Conservation (phyloP, 2,888 invertebrate genomes). For the Emesis furor region DNA sequence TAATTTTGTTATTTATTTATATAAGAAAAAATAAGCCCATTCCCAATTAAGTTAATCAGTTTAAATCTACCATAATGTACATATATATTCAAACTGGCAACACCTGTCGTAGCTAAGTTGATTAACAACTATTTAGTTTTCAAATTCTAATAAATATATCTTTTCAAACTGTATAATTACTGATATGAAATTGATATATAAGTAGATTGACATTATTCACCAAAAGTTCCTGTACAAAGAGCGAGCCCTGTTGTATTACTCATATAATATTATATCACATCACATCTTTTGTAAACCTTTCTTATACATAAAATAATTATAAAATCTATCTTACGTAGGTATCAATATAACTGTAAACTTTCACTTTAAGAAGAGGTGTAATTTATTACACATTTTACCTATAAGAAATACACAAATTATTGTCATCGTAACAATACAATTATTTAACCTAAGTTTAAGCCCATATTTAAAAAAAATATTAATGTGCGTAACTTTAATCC, state of each 20-base stretch:
- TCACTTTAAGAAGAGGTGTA: slow-evolving; percentile 11
- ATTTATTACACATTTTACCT: not conserved
- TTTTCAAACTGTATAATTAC: slow-evolving; percentile 81
- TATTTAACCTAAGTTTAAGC: not conserved
- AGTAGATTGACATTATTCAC: slow-evolving; percentile 89
- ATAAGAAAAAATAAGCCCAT: too few relatives aligned
- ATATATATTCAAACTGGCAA: slow-evolving; percentile 24
- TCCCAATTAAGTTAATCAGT: too few relatives aligned
- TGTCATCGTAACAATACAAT: slow-evolving; percentile 57
- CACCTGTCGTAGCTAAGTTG: slow-evolving; percentile 25
- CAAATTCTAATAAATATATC: slow-evolving; percentile 81
- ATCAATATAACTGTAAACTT: slow-evolving; percentile 6
- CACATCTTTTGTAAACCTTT: slow-evolving; percentile 27
- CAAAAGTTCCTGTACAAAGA: slow-evolving; percentile 83
- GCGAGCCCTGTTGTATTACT: slow-evolving; percentile 76
- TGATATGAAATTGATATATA: slow-evolving; percentile 91
- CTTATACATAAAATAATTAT: slow-evolving; percentile 26
- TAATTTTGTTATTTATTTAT: too few relatives aligned
- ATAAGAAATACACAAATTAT: slow-evolving; percentile 64
- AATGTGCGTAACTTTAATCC: too few relatives aligned
- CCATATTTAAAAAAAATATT: not conserved
- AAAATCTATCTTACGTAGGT: slow-evolving; percentile 9
- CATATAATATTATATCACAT: slow-evolving; percentile 68
- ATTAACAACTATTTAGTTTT: slow-evolving; percentile 69
- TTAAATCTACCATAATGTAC: not conserved